Conservation (phyloP, 2,888 invertebrate species). For the Cantharis lateralis region DNA sequence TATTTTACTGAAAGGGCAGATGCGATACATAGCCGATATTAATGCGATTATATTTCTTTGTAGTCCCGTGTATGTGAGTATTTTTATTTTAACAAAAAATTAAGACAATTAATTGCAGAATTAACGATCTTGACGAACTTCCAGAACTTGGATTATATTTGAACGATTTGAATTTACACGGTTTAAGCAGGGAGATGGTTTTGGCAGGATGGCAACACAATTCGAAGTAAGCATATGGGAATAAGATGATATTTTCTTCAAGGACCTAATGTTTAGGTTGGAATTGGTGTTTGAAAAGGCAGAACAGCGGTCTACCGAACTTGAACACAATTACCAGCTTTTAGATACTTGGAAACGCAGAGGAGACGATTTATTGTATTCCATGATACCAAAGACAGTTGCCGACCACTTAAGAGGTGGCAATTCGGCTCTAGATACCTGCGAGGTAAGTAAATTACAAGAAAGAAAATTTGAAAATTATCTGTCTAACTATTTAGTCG, state of each 20-base stretch:
- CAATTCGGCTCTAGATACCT: slow-evolving; percentile 76
- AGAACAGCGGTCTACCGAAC: slow-evolving; percentile 75
- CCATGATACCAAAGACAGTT: slow-evolving; percentile 88
- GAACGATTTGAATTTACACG: slow-evolving; percentile 85
- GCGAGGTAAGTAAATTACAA: slow-evolving; percentile 62
- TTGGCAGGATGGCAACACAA: slow-evolving; percentile 85
- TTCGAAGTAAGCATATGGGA: slow-evolving; percentile 60
- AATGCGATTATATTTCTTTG: slow-evolving; percentile 84
- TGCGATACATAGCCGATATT: slow-evolving; percentile 80
- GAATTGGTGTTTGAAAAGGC: slow-evolving; percentile 84
- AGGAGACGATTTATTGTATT: slow-evolving; percentile 85
- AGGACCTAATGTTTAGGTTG: slow-evolving; percentile 56
- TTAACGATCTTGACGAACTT: slow-evolving; percentile 83
- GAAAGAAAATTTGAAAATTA: neutral
- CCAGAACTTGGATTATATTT: slow-evolving; percentile 77
- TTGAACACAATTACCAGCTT: slow-evolving; percentile 77
- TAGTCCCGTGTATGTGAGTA: slow-evolving; percentile 73
- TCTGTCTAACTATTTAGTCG: slow-evolving; percentile 58
- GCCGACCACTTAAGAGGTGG: slow-evolving; percentile 81
- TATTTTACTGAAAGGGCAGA: slow-evolving; percentile 83
- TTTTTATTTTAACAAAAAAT: neutral
- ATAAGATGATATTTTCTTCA: neutral
- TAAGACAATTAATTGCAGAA: slow-evolving; percentile 59
- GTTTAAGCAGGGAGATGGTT: slow-evolving; percentile 81
- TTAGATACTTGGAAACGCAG: slow-evolving; percentile 84